Conservation (phyloP, 2,888 invertebrate genomes). For the Eubasilissa splendida region DNA sequence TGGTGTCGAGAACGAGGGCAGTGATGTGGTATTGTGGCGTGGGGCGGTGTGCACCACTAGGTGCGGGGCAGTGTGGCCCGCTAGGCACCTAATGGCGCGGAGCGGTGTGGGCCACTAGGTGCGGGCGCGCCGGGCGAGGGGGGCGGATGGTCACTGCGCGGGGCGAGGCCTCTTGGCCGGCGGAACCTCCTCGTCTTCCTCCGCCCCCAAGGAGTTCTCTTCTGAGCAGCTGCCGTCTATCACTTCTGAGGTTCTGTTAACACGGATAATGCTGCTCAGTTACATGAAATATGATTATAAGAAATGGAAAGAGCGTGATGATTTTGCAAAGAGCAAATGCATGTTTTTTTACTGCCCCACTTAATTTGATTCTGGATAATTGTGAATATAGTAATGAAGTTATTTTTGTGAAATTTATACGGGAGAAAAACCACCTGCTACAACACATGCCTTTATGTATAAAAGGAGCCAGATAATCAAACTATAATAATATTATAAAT, state of each 20-base stretch:
- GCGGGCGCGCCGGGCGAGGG: slow-evolving; percentile 65
- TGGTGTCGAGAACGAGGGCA: no score
- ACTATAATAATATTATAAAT: no score
- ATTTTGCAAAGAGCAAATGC: no score
- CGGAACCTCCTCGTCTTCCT: slow-evolving; percentile 62
- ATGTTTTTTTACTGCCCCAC: no score
- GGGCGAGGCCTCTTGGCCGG: slow-evolving; percentile 70
- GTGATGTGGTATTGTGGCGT: slow-evolving; percentile 60
- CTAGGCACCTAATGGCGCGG: slow-evolving; percentile 62
- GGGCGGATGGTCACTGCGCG: slow-evolving; percentile 69
- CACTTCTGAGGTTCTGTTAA: slow-evolving; percentile 67
- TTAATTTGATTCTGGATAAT: no score
- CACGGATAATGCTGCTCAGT: background rate
- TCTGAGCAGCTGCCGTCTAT: slow-evolving; percentile 69
- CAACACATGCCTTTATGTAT: no score
- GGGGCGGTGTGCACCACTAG: slow-evolving; percentile 65
- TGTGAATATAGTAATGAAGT: no score
- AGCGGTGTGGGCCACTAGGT: slow-evolving; percentile 59
- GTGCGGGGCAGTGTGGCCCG: slow-evolving; percentile 60
- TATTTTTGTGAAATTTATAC: no score
- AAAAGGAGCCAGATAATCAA: no score
- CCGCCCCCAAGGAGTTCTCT: slow-evolving; percentile 72
- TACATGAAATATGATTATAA: no score
- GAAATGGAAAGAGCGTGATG: no score
- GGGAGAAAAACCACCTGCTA: no score